Evolutionary conservation across 2,888 invertebrate genomes (phyloP).

Genomic region (Carpatolechia fugitivella): DNA sequence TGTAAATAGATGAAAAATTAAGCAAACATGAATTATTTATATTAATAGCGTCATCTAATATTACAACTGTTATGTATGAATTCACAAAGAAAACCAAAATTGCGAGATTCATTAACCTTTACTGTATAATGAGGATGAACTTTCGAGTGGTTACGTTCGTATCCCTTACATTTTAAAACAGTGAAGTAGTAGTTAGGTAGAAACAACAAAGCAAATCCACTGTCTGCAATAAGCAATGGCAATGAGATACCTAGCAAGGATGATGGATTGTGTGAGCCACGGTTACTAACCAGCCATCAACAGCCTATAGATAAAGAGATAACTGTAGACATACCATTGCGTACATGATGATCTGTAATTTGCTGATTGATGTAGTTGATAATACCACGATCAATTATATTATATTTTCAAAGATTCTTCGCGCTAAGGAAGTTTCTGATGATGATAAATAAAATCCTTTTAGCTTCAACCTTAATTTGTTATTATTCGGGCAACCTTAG

Average conservation of each 20-base stretch:
- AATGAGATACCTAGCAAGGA: slow-evolving; percentile 16
- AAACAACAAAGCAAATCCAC: slow-evolving; percentile 9
- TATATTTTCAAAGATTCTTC: too few species aligned
- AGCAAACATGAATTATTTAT: too few species aligned
- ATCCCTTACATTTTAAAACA: not conserved
- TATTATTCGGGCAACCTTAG: too few species aligned
- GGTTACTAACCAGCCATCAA: slow-evolving; percentile 5
- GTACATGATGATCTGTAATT: not conserved
- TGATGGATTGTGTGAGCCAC: slow-evolving; percentile 14
- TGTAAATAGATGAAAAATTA: too few species aligned
- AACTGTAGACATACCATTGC: not conserved
- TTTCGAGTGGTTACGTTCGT: not conserved
- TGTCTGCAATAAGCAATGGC: slow-evolving; percentile 15
- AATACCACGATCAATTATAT: too few species aligned
- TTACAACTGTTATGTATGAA: not conserved
- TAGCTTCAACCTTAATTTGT: too few species aligned
- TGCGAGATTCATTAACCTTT: slow-evolving; percentile 13
- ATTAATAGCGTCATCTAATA: not conserved
- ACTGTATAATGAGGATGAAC: slow-evolving; percentile 8
- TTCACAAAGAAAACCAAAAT: slow-evolving; percentile 6
- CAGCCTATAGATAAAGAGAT: slow-evolving; percentile 6
- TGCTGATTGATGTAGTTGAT: not conserved
- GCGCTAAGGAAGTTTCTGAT: too few species aligned
- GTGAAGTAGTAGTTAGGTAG: slow-evolving; percentile 1
- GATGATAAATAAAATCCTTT: too few species aligned